Conservation (phyloP, 2,797 vertebrate genomes). For the Myotis pilosus region DNA sequence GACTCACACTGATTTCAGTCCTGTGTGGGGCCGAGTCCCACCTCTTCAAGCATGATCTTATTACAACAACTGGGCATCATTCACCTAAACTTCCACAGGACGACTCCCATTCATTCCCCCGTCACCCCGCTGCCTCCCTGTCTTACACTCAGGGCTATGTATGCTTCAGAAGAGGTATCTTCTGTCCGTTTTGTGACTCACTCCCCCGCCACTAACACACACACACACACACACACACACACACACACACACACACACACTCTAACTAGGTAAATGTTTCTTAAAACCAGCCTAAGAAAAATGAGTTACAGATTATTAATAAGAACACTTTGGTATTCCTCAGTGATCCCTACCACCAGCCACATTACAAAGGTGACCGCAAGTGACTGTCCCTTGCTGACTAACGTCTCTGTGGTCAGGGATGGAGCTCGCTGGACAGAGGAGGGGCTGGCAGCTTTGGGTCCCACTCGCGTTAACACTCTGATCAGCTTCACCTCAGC, state of each 20-base stretch:
- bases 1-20: not conserved
- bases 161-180: not conserved
- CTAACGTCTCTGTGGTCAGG: not conserved
- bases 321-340: not conserved
- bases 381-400: not conserved
- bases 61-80: not conserved
- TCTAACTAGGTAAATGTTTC: not conserved
- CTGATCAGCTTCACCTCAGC: conserved; percentile 60
- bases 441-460: conserved; percentile 41
- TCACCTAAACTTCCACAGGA: not conserved
- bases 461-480: conserved; percentile 62
- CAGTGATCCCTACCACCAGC: not conserved
- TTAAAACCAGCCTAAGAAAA: conserved; percentile 15
- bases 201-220: too few species aligned
- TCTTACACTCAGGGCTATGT: not conserved
- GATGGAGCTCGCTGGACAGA: conserved; percentile 50
- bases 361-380: not conserved
- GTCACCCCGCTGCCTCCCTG: not conserved
- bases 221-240: not conserved
- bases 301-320: not conserved
- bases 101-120: too few species aligned
- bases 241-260: not conserved
- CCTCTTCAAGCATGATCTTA: not conserved
- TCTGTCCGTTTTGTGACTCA: not conserved
- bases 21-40: rapidly evolving